Conservation (phyloP, 1,140 invertebrate genomes). For the Brachionus angularis region DNA sequence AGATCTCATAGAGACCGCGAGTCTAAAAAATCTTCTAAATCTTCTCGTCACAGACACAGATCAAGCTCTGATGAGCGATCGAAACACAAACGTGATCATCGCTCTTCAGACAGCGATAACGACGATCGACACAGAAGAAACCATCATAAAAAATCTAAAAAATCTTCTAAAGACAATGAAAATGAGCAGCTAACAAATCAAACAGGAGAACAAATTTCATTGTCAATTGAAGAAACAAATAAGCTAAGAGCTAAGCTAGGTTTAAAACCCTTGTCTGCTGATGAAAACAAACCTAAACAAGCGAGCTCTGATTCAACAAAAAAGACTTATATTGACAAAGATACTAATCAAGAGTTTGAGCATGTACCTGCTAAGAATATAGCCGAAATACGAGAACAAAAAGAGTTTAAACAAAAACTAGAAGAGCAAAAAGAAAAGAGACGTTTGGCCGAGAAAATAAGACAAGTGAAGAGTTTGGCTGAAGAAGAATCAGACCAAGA, state of each 20-base stretch:
- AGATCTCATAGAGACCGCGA: too few relatives aligned
- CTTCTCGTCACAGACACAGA: too few relatives aligned
- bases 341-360: conserved; percentile 52
- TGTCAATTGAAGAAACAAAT: conserved; percentile 42
- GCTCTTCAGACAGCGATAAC: conserved; percentile 10
- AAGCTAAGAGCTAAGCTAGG: conserved; percentile 39
- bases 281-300: conserved; percentile 17
- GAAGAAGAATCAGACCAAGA: conserved; percentile 55
- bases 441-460: conserved; percentile 49
- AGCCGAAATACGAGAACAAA: conserved; percentile 68
- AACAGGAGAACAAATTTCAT: background rate
- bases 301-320: background rate
- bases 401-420: conserved; percentile 78
- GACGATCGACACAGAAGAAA: conserved; percentile 8
- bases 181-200: background rate
- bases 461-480: conserved; percentile 60
- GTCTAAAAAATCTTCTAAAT: too few relatives aligned
- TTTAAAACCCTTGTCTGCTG: conserved; percentile 5
- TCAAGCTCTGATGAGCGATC: too few relatives aligned
- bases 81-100: too few relatives aligned
- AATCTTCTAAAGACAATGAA: too few relatives aligned
- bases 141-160: background rate
- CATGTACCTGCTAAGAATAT: conserved; percentile 83
- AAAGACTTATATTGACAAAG: conserved; percentile 37
- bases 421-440: conserved; percentile 49